Evolutionary conservation across 2,797 vertebrate species (phyloP).

Genomic region (Chloroceryle amazona): DNA sequence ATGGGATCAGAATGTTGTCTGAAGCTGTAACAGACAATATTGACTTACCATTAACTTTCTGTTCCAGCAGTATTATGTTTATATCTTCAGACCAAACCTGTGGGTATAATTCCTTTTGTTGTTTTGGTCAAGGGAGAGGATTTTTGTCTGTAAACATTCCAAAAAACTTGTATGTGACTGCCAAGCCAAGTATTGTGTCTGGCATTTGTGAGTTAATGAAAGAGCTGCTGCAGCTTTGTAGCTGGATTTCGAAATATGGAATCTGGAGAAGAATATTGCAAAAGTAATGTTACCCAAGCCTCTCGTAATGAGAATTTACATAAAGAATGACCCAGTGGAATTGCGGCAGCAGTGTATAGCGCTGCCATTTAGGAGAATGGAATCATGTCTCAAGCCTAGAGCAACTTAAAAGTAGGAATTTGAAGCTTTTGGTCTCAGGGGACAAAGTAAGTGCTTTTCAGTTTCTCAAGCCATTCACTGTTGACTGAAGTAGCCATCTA

Average conservation of each 20-base stretch:
- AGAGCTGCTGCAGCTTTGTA: conserved; percentile 20
- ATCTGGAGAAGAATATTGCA: conserved; percentile 46
- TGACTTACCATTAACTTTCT: background rate
- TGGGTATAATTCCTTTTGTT: conserved; percentile 23
- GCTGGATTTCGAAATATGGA: conserved; percentile 22
- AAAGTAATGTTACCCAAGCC: conserved; percentile 53
- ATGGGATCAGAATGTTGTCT: background rate
- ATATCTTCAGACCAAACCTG: background rate
- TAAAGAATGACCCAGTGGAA: conserved; percentile 65
- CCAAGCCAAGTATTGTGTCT: conserved; percentile 38
- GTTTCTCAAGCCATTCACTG: background rate
- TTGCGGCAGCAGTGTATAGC: conserved; percentile 19
- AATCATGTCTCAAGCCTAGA: conserved; percentile 24
- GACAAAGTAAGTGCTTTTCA: conserved; percentile 37
- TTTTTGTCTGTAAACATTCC: conserved; percentile 41
- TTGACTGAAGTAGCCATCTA: background rate
- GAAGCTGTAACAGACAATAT: background rate
- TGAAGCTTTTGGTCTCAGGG: background rate
- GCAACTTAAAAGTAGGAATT: conserved; percentile 18
- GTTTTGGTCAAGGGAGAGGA: conserved; percentile 29
- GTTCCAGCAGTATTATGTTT: background rate
- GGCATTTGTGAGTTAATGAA: conserved; percentile 53
- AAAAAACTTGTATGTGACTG: background rate
- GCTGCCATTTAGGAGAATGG: conserved; percentile 32
- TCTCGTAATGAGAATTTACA: conserved; percentile 65